Evolutionary conservation across 1,140 invertebrate species (phyloP).

Genomic region (Eumeta japonica): DNA sequence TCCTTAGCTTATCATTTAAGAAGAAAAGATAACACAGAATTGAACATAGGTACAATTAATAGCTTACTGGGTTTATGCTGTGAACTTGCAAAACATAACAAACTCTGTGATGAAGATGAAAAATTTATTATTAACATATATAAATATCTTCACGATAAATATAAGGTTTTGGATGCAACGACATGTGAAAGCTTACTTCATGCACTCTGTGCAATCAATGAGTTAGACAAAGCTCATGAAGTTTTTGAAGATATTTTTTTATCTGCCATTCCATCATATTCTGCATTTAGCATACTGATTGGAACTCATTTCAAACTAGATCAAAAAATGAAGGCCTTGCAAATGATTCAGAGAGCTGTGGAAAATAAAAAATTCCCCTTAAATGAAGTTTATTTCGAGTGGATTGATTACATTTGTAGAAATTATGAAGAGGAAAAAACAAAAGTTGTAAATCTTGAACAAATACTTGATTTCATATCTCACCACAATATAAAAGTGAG

Average conservation of each 20-base stretch:
- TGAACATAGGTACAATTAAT: conserved; percentile 57
- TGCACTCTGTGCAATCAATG: conserved; percentile 61
- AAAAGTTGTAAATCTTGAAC: conserved; percentile 42
- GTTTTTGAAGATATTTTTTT: conserved; percentile 62
- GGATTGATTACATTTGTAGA: conserved; percentile 47
- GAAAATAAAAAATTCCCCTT: conserved; percentile 17
- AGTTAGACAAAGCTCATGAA: conserved; percentile 62
- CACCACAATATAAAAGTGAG: too few relatives aligned
- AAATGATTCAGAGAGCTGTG: conserved; percentile 53
- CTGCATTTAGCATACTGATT: conserved; percentile 50
- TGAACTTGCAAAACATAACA: conserved; percentile 25
- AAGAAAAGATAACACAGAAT: conserved; percentile 34
- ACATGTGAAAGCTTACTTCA: conserved; percentile 61
- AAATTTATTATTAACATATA: conserved; percentile 59
- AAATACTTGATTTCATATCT: too few relatives aligned
- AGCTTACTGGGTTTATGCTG: conserved; percentile 59
- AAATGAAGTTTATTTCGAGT: conserved; percentile 35
- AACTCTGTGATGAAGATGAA: conserved; percentile 51
- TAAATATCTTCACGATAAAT: conserved; percentile 54
- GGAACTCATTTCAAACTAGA: conserved; percentile 58
- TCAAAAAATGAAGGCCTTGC: conserved; percentile 56
- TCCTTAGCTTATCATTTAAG: conserved; percentile 61
- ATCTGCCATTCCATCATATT: conserved; percentile 25
- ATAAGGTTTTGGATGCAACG: conserved; percentile 58
- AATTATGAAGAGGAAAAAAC: conserved; percentile 43